Base-by-base conservation (phyloP, 2,113 vertebrate genomes). In the Xenopus laevis region DNA sequence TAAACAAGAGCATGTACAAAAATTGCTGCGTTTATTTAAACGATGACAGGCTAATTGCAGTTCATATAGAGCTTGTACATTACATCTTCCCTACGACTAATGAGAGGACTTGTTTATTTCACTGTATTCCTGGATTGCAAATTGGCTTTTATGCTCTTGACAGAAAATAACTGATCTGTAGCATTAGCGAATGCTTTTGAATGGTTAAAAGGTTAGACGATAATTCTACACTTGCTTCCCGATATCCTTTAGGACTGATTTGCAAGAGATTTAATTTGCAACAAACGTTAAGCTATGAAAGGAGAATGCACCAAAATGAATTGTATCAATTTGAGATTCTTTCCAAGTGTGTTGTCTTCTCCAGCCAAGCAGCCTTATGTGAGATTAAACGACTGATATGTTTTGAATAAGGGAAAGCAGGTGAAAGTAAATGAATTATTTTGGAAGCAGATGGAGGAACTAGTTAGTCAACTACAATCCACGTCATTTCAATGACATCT, bases 1-100 rank as follows among this genome's bases (percentile, higher is more conserved):
- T 85, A 85, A 87, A 84, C 72, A 81, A 23, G 13, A 82, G 44
- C 50, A 74, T 60, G 27, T 66, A 77, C 33, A 80, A 72, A 81
- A 79, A 67, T 77, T 70, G 74, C 74, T 68, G 55, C 69, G 68
- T 79, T 79, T 68, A 77, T 79, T 77, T 76, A 72, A 79, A 77
- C 69, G 70, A 72, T 77, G 73, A 77, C 69, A 72, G 70, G 78
- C 64, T 79, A 79, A 79, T 79, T 79, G 65, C 61, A 72, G 74
- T 71, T 77, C 75, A 68, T 70, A 71, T 30, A 68, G 69, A 72
- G 61, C 78, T 76, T 77, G 70, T 72, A 72, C 55, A 72, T 77
- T 72, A 77, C 59, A 77, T 70, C 64, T 79, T 71, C 66, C 58
- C 69, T 55, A 79, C 58, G 46, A 59, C 78, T 77, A 79, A 79